Percentiles rank a stretch among this genome's conserved stretches.
Evolutionary conservation across 2,113 vertebrate species (phyloP).

Genomic region (Oncorhynchus masou): DNA sequence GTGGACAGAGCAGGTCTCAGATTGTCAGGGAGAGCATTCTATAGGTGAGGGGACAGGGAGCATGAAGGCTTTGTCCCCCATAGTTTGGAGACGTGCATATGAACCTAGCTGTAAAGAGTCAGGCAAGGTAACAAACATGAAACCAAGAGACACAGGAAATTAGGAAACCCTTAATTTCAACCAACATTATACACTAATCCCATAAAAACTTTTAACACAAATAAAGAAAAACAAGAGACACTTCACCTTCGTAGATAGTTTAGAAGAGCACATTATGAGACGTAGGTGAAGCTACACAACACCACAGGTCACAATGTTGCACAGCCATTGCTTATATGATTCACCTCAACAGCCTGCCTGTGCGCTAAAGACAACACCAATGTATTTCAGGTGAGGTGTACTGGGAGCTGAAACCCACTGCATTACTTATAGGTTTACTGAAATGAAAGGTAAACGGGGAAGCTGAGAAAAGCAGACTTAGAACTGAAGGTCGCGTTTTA

Average conservation of each 20-base stretch:
- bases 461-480: slow-evolving; percentile 1
- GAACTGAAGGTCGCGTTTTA: slow-evolving; percentile 10
- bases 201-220: slow-evolving; percentile 34
- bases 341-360: slow-evolving; percentile 1
- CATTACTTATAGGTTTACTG: neutral
- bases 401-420: neutral
- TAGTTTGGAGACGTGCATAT: neutral
- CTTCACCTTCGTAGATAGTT: neutral
- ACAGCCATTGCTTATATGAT: neutral
- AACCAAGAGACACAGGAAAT: slow-evolving; percentile 11
- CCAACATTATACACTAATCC: slow-evolving; percentile 47
- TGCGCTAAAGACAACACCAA: neutral
- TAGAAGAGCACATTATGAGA: neutral
- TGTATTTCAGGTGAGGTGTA: neutral
- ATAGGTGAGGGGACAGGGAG: no score
- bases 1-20: no score
- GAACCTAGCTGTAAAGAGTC: no score
- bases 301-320: neutral
- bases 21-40: no score
- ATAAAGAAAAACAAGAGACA: neutral
- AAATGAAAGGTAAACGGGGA: neutral
- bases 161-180: slow-evolving; percentile 57
- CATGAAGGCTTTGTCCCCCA: neutral
- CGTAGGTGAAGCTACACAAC: neutral
- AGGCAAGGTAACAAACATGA: slow-evolving; percentile 15